Conservation (phyloP, 2,113 vertebrate species). For the Hemichromis elongatus region DNA sequence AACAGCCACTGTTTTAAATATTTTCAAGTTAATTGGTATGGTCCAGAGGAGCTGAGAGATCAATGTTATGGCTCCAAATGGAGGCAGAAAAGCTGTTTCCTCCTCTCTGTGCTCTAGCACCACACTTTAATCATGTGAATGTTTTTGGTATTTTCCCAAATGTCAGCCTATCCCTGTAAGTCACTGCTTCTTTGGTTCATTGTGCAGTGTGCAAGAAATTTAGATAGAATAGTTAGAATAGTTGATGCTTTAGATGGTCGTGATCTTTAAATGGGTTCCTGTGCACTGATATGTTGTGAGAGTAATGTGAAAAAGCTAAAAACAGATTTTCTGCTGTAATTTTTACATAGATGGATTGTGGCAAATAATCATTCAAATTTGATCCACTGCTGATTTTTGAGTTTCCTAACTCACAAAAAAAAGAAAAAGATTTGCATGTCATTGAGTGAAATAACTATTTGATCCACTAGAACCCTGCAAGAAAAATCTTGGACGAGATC, state of each 20-base stretch:
- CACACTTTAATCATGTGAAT: neutral
- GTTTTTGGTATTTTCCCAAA: neutral
- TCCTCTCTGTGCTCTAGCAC: neutral
- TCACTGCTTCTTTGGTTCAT: neutral
- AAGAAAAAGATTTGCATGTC: fast-evolving
- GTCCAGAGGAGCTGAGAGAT: neutral
- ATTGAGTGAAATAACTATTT: fast-evolving
- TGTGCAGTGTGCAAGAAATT: neutral
- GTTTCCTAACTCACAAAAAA: neutral
- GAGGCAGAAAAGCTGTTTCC: neutral
- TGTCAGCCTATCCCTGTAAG: neutral
- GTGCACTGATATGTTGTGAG: neutral
- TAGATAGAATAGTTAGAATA: neutral
- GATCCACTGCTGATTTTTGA: neutral
- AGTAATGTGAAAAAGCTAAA: neutral
- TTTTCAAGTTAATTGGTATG: no score
- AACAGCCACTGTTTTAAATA: neutral
- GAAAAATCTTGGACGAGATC: neutral
- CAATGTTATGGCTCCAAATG: neutral
- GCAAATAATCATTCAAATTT: neutral
- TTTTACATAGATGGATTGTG: neutral
- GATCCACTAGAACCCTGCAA: neutral
- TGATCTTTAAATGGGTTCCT: neutral
- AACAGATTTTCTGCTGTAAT: neutral
- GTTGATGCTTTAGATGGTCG: neutral